Evolutionary conservation across 2,797 vertebrate species (phyloP), one percentile per base, ranked within the genome.

Genomic region (Benthosema pterotum): DNA sequence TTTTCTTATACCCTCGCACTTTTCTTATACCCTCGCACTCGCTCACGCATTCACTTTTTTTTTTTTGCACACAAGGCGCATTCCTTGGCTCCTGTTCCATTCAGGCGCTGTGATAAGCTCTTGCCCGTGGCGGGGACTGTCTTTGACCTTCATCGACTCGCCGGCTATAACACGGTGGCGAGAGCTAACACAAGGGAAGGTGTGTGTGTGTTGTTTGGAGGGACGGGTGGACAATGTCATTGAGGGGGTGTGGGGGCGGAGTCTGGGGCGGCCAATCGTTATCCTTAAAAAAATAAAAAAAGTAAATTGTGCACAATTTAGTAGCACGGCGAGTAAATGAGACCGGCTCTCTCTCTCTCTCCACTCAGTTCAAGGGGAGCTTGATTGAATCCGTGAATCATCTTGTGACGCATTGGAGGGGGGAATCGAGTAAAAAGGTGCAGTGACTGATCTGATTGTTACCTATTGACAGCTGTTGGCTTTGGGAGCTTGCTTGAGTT

Each of bases 341-440:
- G 38, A 62, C 28, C 32, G 54, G 43, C n/a, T n/a, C n/a, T n/a
- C n/a, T n/a, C 55, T 52, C 57, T 57, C 72, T 65, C 74, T 75
- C 62, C 61, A 60, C 38, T 12, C 60, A 70, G 28, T 32, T 32
- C 28, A 32, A 69, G 60, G 47, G 60, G 32, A 47, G 60, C 61
- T 68, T 81, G 72, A 82, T 75, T 71, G 57, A 66, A 73, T 74
- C 73, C 71, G 63, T 68, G 72, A 66, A 72, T 65, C 66, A 60
- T 67, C 57, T 2, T 19, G 22, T 50, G 67, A 58, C 70, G 47
- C 59, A 54, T 65, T 59, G 57, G 69, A 66, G 61, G 2, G 60
- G 57, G 72, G 77, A 80, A 62, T 68, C 9, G 57, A 73, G 78
- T 82, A n/a, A n/a, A 66, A 53, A 65, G 61, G 55, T 9, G 51